A percentile compares a stretch with the other conserved stretches of the same genome.
Evolutionary conservation across 92 coral and sea anemone genomes (phyloP).

Genomic region (Palythoa caribaeorum): DNA sequence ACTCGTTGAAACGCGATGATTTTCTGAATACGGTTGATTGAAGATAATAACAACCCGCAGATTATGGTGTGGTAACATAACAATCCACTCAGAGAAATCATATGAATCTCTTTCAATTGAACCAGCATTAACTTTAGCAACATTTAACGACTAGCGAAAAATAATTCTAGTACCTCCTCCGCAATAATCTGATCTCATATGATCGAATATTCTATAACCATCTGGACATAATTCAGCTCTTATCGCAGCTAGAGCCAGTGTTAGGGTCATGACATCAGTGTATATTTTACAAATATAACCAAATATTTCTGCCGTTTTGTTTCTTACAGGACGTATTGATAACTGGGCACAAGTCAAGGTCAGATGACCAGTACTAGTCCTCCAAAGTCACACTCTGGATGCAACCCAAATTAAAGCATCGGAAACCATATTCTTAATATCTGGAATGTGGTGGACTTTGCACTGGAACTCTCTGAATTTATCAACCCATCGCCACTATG

Average conservation of each 20-base stretch:
- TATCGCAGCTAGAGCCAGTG: neutral
- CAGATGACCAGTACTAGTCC: too few relatives aligned
- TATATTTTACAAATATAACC: too few relatives aligned
- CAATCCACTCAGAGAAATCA: slow-evolving; percentile 44
- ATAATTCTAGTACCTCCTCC: slow-evolving; percentile 65
- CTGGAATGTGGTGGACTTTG: too few relatives aligned
- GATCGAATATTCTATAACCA: slow-evolving; percentile 62
- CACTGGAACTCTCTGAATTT: too few relatives aligned
- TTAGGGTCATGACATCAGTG: neutral
- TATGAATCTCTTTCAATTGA: slow-evolving; percentile 30
- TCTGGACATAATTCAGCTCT: slow-evolving; percentile 60
- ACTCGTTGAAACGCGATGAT: slow-evolving; percentile 52
- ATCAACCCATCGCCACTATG: too few relatives aligned
- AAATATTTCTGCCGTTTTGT: neutral
- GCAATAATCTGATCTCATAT: slow-evolving; percentile 36
- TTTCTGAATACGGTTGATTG: slow-evolving; percentile 50
- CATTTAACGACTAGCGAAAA: slow-evolving; percentile 49
- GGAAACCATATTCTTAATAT: too few relatives aligned
- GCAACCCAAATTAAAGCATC: too few relatives aligned
- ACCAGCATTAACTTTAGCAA: slow-evolving; percentile 46
- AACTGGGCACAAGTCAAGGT: too few relatives aligned
- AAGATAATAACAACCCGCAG: slow-evolving; percentile 31
- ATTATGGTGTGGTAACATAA: slow-evolving; percentile 27
- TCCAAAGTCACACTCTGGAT: too few relatives aligned
- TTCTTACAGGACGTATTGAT: neutral